A percentile compares a stretch with the other conserved stretches of the same genome.
These are phyloP conservation scores for Sinohyriopsis cumingii DNA, from an alignment of 2,888 invertebrate species.

Conservation along the genomic window DNA sequence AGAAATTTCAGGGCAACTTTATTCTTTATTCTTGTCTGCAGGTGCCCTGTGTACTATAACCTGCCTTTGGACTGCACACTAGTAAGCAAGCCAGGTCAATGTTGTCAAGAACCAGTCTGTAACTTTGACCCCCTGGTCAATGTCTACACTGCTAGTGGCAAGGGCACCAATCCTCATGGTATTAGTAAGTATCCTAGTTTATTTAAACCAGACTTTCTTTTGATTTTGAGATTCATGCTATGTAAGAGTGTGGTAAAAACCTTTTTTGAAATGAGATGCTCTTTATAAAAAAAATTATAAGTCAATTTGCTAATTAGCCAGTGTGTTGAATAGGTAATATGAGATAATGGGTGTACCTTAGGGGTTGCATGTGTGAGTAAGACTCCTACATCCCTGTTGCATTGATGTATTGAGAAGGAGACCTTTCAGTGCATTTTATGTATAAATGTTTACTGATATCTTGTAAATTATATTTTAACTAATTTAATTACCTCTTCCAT, in stretches of 20 bases:
- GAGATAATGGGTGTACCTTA: too few species aligned
- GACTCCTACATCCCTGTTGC: too few species aligned
- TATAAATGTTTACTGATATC: background rate
- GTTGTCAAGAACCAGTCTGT: constrained; percentile 58
- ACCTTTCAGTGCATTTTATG: background rate
- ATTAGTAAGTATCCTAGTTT: constrained; percentile 33
- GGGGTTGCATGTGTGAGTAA: too few species aligned
- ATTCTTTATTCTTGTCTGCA: constrained; percentile 10
- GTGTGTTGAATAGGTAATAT: too few species aligned
- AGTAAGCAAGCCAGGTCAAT: constrained; percentile 45
- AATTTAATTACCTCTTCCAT: background rate
- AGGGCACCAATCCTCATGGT: constrained; percentile 39
- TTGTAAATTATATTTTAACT: background rate
- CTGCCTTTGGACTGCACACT: constrained; percentile 57
- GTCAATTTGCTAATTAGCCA: too few species aligned
- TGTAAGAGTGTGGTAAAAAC: too few species aligned
- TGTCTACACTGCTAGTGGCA: constrained; percentile 35
- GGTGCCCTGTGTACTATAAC: constrained; percentile 59
- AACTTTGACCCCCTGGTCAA: constrained; percentile 51
- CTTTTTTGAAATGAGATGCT: too few species aligned
- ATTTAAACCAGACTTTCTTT: background rate
- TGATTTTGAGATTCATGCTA: background rate
- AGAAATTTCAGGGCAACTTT: too few species aligned
- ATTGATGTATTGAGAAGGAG: too few species aligned
- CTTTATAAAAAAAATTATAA: too few species aligned